Conservation (phyloP, 2,113 vertebrate species). For the Lamprotornis superbus region DNA sequence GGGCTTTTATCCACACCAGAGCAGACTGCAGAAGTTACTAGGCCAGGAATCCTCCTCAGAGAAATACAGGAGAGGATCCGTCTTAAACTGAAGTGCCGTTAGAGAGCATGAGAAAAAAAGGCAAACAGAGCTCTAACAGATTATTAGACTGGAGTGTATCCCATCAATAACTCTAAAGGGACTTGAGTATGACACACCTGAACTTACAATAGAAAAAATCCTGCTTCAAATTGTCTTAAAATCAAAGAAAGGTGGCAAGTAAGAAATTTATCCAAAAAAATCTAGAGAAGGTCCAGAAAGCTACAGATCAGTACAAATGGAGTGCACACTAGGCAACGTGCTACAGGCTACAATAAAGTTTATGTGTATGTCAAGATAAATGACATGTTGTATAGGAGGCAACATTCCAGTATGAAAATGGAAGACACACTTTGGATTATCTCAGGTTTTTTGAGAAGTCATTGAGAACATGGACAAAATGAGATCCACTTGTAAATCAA, state of each 20-base stretch:
- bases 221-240: neutral
- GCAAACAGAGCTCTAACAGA: neutral
- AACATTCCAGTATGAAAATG: neutral
- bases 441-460: neutral
- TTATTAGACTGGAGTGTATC: neutral
- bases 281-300: neutral
- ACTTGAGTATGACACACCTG: neutral
- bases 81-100: neutral
- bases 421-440: fast-evolving
- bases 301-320: neutral
- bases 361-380: neutral
- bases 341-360: neutral
- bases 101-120: neutral
- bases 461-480: neutral
- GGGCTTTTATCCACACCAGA: neutral
- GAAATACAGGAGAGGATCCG: neutral
- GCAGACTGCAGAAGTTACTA: neutral
- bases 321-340: neutral
- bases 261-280: neutral
- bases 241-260: neutral
- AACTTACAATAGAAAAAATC: neutral
- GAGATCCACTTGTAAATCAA: neutral
- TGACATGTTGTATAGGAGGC: neutral
- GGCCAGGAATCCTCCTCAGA: neutral
- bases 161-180: neutral